phyloP scores from a whole-genome alignment of 1,140 invertebrate species.

The Drosophila paulistorum region DNA sequence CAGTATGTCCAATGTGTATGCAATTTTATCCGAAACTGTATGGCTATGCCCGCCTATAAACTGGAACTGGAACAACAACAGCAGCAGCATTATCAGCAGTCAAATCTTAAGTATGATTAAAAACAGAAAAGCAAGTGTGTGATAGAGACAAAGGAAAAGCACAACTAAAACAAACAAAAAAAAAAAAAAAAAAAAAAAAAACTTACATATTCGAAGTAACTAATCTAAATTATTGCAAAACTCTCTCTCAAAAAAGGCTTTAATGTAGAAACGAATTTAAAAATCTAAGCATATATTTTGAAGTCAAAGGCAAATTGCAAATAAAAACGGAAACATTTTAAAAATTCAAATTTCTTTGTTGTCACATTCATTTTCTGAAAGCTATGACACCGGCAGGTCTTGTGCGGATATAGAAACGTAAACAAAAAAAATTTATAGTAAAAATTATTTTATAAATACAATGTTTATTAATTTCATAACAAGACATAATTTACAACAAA shows the following conservation, averaged over 20 bases:
- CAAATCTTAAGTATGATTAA: slow-evolving; percentile 62
- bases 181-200: neutral
- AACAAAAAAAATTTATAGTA: neutral
- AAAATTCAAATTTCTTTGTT: slow-evolving; percentile 4
- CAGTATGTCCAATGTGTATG: slow-evolving; percentile 86
- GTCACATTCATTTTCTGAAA: neutral
- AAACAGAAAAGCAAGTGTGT: slow-evolving; percentile 19
- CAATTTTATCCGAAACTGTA: slow-evolving; percentile 86
- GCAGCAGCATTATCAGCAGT: slow-evolving; percentile 13
- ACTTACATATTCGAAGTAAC: slow-evolving; percentile 34
- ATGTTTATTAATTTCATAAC: too few relatives aligned
- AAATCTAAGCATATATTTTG: slow-evolving; percentile 41
- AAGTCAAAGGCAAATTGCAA: slow-evolving; percentile 15
- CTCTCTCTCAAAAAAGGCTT: slow-evolving; percentile 34
- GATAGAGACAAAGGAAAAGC: slow-evolving; percentile 11
- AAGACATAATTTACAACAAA: too few relatives aligned
- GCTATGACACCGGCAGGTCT: neutral
- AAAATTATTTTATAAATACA: too few relatives aligned
- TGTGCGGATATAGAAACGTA: neutral
- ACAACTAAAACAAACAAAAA: neutral
- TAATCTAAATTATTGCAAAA: slow-evolving; percentile 40
- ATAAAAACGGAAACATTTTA: slow-evolving; percentile 15
- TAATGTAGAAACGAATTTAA: slow-evolving; percentile 66
- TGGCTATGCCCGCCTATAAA: slow-evolving; percentile 63
- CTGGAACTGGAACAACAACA: slow-evolving; percentile 5